Conservation (phyloP, 2,797 vertebrate genomes). For the Fundulus diaphanus region DNA sequence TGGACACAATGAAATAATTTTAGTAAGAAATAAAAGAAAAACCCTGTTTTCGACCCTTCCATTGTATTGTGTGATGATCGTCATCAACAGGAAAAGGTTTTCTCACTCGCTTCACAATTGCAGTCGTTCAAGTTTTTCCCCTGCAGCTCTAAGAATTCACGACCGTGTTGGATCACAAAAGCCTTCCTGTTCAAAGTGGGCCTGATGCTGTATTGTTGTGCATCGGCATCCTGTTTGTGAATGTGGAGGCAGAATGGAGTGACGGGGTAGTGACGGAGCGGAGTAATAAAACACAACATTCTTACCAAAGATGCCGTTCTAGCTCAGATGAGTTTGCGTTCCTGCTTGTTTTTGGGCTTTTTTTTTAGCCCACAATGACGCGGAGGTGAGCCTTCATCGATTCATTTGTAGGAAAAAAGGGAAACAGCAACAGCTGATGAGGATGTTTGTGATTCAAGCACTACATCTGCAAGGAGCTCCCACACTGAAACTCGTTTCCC, state of each 20-base stretch:
- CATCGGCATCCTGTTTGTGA: constrained; percentile 2
- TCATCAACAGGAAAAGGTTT: neutral
- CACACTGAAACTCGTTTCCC: neutral
- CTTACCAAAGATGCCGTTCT: neutral
- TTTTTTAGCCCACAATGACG: neutral
- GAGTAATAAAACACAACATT: neutral
- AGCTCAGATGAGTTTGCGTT: neutral
- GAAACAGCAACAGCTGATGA: neutral
- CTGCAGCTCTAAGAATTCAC: neutral
- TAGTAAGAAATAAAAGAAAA: neutral
- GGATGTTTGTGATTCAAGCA: neutral
- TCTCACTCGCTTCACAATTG: neutral
- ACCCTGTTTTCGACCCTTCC: neutral
- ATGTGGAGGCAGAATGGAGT: neutral
- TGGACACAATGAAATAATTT: neutral
- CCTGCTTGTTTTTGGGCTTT: neutral
- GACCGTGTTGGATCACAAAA: neutral
- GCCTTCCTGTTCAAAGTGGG: neutral
- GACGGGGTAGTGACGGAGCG: neutral
- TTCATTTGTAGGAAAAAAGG: neutral
- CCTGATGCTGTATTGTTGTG: neutral
- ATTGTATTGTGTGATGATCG: neutral
- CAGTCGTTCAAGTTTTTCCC: neutral
- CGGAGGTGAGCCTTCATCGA: neutral
- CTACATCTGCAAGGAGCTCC: neutral